Evolutionary conservation across 2,888 invertebrate species (phyloP), one percentile per base, ranked within the genome.

Genomic region (Leistus spinibarbis): DNA sequence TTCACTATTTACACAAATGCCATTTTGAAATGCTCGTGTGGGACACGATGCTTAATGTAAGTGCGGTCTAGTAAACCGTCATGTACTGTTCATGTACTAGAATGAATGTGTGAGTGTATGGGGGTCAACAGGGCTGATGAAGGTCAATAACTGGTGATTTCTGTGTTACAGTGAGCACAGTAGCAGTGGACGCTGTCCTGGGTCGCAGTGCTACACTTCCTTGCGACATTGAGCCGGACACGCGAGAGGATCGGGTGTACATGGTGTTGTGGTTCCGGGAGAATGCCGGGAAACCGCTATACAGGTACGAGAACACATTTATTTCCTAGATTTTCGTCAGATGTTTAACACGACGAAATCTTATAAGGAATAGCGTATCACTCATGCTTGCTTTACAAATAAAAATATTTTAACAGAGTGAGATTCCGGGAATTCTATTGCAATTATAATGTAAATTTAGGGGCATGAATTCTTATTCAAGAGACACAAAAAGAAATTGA

Each of bases 241-340:
- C 91, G 74, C 90, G 91, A 81, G 94, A 94, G 81, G 96, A 96
- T 86, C 90, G 94, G 78, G 95, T 96, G 77, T 95, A 95, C 86
- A 95, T 96, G 94, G 95, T 96, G 80, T 89, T 96, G 70, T 96
- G 96, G 96, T 96, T 95, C 86, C 89, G 94, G 79, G 95, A 95
- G 84, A 93, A 92, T 81, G 92, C 92, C 70, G 93, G 93, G 78
- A 95, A 95, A 86, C 96, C 96, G 79, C 92, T 96, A 82, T 96
- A 95, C 89, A 96, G 95, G 96, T 95, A 87, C 88, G 87, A 76
- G 7, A 57, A 40, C 7, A 7, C 13, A 10, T 40, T 5, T 40
- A 40, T 40, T 40, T 40, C 4, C 5, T 40, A 40, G 40, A 40
- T 40, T 27, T 27, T n/a, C n/a, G n/a, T n/a, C n/a, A n/a, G n/a